Evolutionary conservation across 2,113 vertebrate species (phyloP).

Genomic region (Oostethus manadensis): DNA sequence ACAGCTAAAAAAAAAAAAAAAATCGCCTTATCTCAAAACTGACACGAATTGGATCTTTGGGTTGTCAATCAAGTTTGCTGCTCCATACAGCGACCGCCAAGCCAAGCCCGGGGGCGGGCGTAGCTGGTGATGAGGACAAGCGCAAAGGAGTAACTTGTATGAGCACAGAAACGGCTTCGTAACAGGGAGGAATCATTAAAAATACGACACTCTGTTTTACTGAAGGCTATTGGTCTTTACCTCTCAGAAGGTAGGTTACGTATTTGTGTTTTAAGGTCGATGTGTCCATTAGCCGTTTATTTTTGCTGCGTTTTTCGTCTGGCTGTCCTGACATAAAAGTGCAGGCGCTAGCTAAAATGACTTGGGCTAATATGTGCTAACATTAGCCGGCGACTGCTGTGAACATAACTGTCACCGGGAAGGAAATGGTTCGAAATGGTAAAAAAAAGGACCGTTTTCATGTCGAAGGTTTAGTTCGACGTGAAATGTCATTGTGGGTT

Average conservation of each 20-base stretch:
- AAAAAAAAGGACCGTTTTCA: not conserved
- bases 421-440: slow-evolving; percentile 12
- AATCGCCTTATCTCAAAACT: not conserved
- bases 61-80: slow-evolving; percentile 14
- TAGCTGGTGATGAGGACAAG: slow-evolving; percentile 28
- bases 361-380: slow-evolving; percentile 38
- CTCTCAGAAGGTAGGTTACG: slow-evolving; percentile 56
- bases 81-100: slow-evolving; percentile 22
- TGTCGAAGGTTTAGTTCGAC: not conserved
- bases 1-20: not conserved
- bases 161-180: slow-evolving; percentile 45
- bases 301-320: not conserved
- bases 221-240: slow-evolving; percentile 48
- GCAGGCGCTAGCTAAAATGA: slow-evolving; percentile 57
- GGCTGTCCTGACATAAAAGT: slow-evolving; percentile 48
- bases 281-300: too few species aligned
- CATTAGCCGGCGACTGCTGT: slow-evolving; percentile 18
- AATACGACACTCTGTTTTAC: slow-evolving; percentile 40
- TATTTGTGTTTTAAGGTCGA: not conserved
- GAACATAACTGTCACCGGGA: not conserved
- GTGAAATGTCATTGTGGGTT: slow-evolving; percentile 19
- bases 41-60: slow-evolving; percentile 25
- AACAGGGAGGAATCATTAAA: slow-evolving; percentile 43
- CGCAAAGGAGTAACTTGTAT: slow-evolving; percentile 33
- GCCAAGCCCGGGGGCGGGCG: slow-evolving; percentile 30